These are phyloP conservation scores for Pelusios castaneus DNA, from an alignment of 2,113 vertebrate species.

Conservation along the genomic window DNA sequence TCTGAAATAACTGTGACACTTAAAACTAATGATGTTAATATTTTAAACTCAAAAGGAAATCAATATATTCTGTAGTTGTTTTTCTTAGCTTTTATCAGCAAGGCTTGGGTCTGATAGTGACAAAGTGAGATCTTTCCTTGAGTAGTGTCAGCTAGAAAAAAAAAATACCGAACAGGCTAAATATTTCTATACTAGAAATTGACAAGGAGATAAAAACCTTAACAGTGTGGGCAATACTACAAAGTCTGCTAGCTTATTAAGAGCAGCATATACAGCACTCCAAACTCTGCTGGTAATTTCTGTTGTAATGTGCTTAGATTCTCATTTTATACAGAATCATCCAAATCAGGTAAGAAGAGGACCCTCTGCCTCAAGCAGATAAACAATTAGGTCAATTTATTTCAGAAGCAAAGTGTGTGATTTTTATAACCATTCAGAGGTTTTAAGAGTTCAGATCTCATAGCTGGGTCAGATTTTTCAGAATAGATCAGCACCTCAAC, in stretches of 20 bases:
- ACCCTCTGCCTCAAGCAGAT: neutral
- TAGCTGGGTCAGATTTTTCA: neutral
- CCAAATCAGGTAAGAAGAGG: neutral
- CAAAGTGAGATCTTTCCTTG: slow-evolving; percentile 1
- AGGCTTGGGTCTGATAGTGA: neutral
- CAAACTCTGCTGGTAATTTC: neutral
- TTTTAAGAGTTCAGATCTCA: neutral
- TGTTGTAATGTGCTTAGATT: slow-evolving; percentile 37
- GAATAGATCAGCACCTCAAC: neutral
- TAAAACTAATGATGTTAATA: neutral
- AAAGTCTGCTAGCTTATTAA: slow-evolving; percentile 33
- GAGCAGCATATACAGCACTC: slow-evolving; percentile 7
- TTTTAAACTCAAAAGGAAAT: slow-evolving; percentile 34
- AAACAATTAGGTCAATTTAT: neutral
- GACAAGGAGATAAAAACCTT: neutral
- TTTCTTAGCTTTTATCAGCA: neutral
- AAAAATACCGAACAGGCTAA: neutral
- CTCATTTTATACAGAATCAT: neutral
- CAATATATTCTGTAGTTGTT: slow-evolving; percentile 5
- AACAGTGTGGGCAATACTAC: neutral
- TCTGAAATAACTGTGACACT: slow-evolving; percentile 11
- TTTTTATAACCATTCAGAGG: neutral
- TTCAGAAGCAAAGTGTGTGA: neutral
- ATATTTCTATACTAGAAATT: slow-evolving; percentile 16
- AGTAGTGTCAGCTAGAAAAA: slow-evolving; percentile 1